Evolutionary conservation across 2,797 vertebrate species (phyloP), one percentile per base, ranked within the genome.

Genomic region (Kryptopterus vitreolus): DNA sequence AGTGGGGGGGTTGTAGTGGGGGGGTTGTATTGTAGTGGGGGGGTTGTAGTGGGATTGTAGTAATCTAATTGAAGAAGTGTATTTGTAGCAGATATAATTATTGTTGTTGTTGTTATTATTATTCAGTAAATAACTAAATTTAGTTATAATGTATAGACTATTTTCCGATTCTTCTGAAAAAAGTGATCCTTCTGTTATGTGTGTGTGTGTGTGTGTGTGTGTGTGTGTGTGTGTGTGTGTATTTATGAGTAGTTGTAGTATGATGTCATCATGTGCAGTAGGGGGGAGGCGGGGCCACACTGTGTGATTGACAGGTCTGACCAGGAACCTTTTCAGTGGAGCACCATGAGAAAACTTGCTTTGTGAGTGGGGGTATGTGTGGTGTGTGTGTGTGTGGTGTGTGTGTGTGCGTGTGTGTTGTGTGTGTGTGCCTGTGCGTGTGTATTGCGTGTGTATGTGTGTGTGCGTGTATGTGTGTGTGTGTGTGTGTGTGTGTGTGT

Each of bases 201-300:
- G 26, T 66, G 46, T 33, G 24, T 50, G 65, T 70, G 65, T 58
- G 79, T 81, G 52, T 71, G 55, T 48, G 68, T 73, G 55, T 82
- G 62, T 38, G 63, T 43, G 35, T n/a, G 35, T 43, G 2, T n/a
- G 66, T 26, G 26, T 2, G 8, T 46, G 38, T 35, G 15, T 24
- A 68, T 68, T 68, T 46, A 43, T 43, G 35, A 68, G 33, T 52
- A 61, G 71, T 46, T 46, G 66, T 24, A 75, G 50, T 73, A 61
- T 84, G 77, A 80, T 71, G 82, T 78, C 77, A 84, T 82, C 43
- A 24, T 81, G 75, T 69, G 74, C 83, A 76, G 50, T 77, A 52
- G 55, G 22, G 62, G 55, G 53, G 31, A 20, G 43, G 74, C 46
- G 52, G 66, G 69, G 73, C 66, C 62, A 55, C 15, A 15, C 58